phyloP scores from a whole-genome alignment of 2,888 invertebrate genomes.

The Myathropa florea region DNA sequence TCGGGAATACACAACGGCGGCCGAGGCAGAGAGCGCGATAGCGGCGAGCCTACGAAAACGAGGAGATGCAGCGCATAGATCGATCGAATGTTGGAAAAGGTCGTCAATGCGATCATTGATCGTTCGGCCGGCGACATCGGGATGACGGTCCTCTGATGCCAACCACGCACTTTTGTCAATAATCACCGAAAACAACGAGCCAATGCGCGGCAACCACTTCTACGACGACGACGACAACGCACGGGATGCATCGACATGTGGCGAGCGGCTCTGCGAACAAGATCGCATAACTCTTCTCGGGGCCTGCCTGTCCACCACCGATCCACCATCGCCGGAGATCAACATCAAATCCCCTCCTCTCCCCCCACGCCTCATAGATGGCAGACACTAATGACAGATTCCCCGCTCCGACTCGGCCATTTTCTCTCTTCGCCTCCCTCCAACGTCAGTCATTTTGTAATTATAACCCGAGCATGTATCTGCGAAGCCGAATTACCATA shows the following conservation, averaged over 20 bases:
- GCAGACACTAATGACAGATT: slow-evolving; percentile 65
- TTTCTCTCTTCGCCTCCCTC: slow-evolving; percentile 44
- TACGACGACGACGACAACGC: slow-evolving; percentile 21
- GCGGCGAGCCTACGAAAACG: slow-evolving; percentile 31
- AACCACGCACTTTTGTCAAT: slow-evolving; percentile 70
- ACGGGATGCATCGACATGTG: slow-evolving; percentile 56
- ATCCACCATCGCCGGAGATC: slow-evolving; percentile 38
- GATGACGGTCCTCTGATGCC: slow-evolving; percentile 35
- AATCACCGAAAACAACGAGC: slow-evolving; percentile 63
- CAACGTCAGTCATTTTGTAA: slow-evolving; percentile 64
- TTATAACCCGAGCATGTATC: slow-evolving; percentile 64
- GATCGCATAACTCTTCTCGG: slow-evolving; percentile 49
- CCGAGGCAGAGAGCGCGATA: slow-evolving; percentile 17
- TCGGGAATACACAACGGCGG: slow-evolving; percentile 22
- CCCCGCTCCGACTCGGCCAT: slow-evolving; percentile 51
- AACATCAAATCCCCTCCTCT: slow-evolving; percentile 5
- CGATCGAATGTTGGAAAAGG: slow-evolving; percentile 68
- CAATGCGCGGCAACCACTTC: slow-evolving; percentile 23
- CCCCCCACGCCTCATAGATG: slow-evolving; percentile 5
- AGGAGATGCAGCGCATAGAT: slow-evolving; percentile 43
- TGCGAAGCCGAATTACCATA: slow-evolving; percentile 61
- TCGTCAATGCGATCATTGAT: slow-evolving; percentile 66
- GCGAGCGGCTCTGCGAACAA: slow-evolving; percentile 38
- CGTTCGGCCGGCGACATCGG: slow-evolving; percentile 20
- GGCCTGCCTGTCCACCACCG: slow-evolving; percentile 45